Evolutionary conservation across 2,888 invertebrate species (phyloP).

Genomic region (Coelinius sp.): DNA sequence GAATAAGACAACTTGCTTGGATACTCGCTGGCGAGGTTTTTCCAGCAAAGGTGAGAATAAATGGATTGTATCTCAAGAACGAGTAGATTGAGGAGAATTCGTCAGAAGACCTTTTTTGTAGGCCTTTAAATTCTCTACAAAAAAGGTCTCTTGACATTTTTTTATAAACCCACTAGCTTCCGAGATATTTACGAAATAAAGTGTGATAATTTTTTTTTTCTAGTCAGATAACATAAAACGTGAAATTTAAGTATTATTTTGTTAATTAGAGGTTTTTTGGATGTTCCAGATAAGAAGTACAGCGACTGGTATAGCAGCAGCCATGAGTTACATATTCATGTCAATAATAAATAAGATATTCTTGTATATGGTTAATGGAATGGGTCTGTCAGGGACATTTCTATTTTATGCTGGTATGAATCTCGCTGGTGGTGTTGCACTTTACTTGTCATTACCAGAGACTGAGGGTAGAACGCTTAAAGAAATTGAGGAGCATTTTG

Average conservation of each 20-base stretch:
- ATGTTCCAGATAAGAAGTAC: slow-evolving; percentile 78
- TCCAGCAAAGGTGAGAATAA: slow-evolving; percentile 54
- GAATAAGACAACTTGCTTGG: slow-evolving; percentile 84
- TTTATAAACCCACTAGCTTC: no score
- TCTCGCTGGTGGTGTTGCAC: slow-evolving; percentile 75
- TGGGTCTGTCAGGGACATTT: slow-evolving; percentile 82
- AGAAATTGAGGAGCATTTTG: slow-evolving; percentile 81
- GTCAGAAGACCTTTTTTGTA: background rate
- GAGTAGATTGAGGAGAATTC: background rate
- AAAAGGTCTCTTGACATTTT: no score
- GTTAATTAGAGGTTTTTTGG: no score
- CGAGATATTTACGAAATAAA: no score
- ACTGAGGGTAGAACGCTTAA: slow-evolving; percentile 84
- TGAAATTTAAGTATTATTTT: slow-evolving; percentile 3
- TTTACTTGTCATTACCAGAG: slow-evolving; percentile 83
- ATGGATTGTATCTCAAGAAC: background rate
- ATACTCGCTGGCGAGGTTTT: slow-evolving; percentile 84
- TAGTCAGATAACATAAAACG: no score
- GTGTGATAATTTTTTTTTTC: no score
- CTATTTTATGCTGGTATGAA: slow-evolving; percentile 79
- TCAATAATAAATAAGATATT: slow-evolving; percentile 84
- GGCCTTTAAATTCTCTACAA: no score
- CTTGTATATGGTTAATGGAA: slow-evolving; percentile 75
- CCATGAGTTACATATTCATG: slow-evolving; percentile 82
- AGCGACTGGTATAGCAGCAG: slow-evolving; percentile 82